These are phyloP conservation scores for Heliothis peltigera DNA, from an alignment of 2,888 invertebrate genomes.

Conservation along the genomic window DNA sequence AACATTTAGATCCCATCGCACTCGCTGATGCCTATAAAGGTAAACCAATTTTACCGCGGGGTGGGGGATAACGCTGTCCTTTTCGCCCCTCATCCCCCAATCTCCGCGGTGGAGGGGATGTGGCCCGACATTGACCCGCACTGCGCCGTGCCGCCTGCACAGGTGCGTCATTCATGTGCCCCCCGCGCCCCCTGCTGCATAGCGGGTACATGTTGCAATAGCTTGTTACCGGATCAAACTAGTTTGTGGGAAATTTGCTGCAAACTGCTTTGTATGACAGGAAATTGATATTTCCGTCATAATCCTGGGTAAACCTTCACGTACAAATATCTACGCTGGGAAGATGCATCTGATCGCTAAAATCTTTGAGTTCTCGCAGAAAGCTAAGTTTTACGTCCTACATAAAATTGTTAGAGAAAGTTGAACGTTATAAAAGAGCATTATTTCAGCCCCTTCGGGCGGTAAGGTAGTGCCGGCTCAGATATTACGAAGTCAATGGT, in stretches of 20 bases:
- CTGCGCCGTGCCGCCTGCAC: constrained; percentile 68
- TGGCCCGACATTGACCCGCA: constrained; percentile 82
- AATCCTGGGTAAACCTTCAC: constrained; percentile 7
- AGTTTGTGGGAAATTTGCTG: constrained; percentile 60
- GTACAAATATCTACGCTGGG: not conserved
- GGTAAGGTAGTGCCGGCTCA: constrained; percentile 42
- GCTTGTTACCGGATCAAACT: constrained; percentile 61
- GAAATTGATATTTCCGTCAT: constrained; percentile 21
- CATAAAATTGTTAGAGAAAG: constrained; percentile 33
- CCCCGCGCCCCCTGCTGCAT: constrained; percentile 47
- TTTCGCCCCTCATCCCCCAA: constrained; percentile 30
- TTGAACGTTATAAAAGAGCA: constrained; percentile 18
- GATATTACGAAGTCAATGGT: constrained; percentile 49
- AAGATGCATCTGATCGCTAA: no score
- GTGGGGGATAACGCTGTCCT: constrained; percentile 53
- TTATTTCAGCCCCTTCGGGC: constrained; percentile 37
- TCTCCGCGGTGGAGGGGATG: constrained; percentile 31
- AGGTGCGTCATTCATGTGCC: constrained; percentile 80
- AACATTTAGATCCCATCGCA: constrained; percentile 66
- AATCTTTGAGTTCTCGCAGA: no score
- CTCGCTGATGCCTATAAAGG: constrained; percentile 64
- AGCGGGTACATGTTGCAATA: constrained; percentile 57
- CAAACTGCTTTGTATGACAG: constrained; percentile 16
- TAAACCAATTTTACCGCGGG: constrained; percentile 65
- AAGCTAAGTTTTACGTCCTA: constrained; percentile 32